These are phyloP conservation scores for Ochotona princeps DNA, from an alignment of 2,113 vertebrate species.

Conservation along the genomic window DNA sequence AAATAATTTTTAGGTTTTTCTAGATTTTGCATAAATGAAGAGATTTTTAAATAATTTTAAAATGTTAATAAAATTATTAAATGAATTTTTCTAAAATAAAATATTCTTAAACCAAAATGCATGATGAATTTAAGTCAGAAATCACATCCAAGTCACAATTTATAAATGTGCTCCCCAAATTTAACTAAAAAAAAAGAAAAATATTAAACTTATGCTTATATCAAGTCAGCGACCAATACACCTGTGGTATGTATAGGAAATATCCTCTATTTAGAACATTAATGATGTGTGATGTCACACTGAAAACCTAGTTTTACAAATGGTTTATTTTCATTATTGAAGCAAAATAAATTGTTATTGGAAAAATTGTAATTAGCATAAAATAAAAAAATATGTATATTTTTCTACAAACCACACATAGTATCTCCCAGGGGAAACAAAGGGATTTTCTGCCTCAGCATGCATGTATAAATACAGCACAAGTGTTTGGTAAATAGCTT, in stretches of 20 bases:
- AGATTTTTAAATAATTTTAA: neutral
- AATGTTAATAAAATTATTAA: neutral
- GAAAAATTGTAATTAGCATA: slow-evolving; percentile 3
- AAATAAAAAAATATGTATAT: neutral
- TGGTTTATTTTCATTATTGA: slow-evolving; percentile 20
- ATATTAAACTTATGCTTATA: neutral
- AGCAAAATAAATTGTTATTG: neutral
- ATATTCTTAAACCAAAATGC: neutral
- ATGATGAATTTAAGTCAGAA: neutral
- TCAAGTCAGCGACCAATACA: neutral
- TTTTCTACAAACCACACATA: neutral
- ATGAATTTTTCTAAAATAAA: neutral
- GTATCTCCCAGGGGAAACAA: neutral
- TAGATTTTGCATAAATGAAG: neutral
- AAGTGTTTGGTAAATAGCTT: neutral
- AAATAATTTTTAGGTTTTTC: neutral
- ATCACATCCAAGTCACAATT: neutral
- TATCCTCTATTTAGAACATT: neutral
- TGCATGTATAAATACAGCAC: no score
- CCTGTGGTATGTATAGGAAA: neutral
- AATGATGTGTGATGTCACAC: neutral
- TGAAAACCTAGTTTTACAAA: neutral
- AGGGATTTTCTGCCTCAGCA: neutral
- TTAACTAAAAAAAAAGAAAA: neutral
- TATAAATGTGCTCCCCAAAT: neutral